Percentiles rank a stretch among this genome's conserved stretches.
phyloP scores from a whole-genome alignment of 2,888 invertebrate genomes.

The Mantis religiosa region DNA sequence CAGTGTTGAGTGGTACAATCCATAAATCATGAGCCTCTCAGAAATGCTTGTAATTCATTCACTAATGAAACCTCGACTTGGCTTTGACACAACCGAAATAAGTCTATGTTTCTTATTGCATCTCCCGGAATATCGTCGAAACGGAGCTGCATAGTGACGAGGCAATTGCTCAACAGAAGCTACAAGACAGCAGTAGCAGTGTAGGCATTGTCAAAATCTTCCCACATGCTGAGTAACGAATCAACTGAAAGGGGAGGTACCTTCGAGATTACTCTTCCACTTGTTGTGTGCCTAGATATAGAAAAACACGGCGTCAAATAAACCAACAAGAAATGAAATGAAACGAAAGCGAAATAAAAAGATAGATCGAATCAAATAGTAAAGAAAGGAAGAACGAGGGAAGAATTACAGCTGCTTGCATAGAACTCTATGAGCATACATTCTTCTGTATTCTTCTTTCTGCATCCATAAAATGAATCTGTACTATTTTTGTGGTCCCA shows the following conservation, averaged over 20 bases:
- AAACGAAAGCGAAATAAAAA: not conserved
- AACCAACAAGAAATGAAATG: not conserved
- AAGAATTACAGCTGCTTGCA: not conserved
- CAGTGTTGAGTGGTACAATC: not conserved
- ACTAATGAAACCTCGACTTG: not conserved
- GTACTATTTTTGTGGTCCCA: too few relatives aligned
- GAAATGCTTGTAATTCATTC: not conserved
- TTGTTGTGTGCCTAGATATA: not conserved
- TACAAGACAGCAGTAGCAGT: not conserved
- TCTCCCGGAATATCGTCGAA: not conserved
- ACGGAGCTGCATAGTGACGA: not conserved
- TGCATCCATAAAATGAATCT: too few relatives aligned
- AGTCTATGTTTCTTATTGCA: not conserved
- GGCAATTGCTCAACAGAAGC: not conserved
- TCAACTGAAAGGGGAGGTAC: not conserved
- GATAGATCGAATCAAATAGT: not conserved
- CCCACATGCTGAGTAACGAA: not conserved
- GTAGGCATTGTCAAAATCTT: not conserved
- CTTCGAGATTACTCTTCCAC: not conserved
- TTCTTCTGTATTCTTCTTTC: too few relatives aligned
- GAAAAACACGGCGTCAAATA: not conserved
- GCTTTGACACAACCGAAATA: not conserved
- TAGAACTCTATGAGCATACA: too few relatives aligned
- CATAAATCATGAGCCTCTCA: not conserved
- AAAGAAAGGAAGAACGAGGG: not conserved